Conservation (phyloP, 2,113 vertebrate species). For the Megalops atlanticus region DNA sequence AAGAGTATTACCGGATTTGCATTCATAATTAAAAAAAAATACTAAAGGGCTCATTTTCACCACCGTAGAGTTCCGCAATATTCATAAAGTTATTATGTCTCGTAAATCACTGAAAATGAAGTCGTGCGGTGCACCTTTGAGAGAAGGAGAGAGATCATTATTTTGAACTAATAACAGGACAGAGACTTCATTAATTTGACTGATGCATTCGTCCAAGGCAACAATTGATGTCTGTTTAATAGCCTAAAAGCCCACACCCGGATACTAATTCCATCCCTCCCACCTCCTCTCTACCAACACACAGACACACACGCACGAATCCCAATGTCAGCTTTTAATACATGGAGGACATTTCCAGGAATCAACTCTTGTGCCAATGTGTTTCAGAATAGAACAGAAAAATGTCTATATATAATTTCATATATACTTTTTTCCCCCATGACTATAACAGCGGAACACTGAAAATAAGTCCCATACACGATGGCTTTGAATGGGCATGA, state of each 20-base stretch:
- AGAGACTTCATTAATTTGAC: slow-evolving; percentile 7
- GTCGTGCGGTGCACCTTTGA: neutral
- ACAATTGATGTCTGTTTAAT: neutral
- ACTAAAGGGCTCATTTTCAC: neutral
- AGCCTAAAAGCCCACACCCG: neutral
- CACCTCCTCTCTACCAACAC: too few relatives aligned
- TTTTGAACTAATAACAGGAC: slow-evolving; percentile 12
- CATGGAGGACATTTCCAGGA: too few relatives aligned
- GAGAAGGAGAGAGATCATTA: neutral
- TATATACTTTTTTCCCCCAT: too few relatives aligned
- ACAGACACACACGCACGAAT: too few relatives aligned
- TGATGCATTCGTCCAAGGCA: slow-evolving; percentile 5
- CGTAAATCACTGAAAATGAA: neutral
- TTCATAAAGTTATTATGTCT: neutral
- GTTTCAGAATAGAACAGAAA: too few relatives aligned
- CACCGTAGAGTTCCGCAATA: neutral
- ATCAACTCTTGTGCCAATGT: too few relatives aligned
- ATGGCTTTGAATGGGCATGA: too few relatives aligned
- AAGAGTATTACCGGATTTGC: neutral
- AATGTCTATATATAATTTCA: too few relatives aligned
- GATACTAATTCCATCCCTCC: neutral
- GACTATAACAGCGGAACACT: too few relatives aligned
- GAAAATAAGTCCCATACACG: too few relatives aligned
- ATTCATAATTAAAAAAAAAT: slow-evolving; percentile 1
- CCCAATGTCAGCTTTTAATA: too few relatives aligned